A percentile compares a stretch with the other conserved stretches of the same genome.
Conservation (phyloP, 2,797 vertebrate species). For the Pseudomugil tenellus region DNA sequence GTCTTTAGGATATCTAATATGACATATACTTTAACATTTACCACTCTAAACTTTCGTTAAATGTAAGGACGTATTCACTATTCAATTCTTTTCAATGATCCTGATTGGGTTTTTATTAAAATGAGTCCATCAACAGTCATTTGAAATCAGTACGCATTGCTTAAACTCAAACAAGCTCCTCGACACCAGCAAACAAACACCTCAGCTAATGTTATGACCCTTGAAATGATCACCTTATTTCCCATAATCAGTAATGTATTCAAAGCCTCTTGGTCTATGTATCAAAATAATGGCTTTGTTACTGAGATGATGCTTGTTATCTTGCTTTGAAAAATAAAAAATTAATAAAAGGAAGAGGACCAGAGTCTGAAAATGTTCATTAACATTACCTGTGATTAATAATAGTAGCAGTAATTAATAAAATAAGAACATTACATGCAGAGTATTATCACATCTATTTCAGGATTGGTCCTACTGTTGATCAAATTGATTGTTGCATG, state of each 20-base stretch:
- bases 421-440: background rate
- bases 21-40: too few species aligned
- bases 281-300: background rate
- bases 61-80: too few species aligned
- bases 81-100: background rate
- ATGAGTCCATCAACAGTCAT: background rate
- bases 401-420: too few species aligned
- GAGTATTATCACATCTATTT: background rate
- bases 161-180: constrained; percentile 6
- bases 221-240: constrained; percentile 11
- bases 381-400: background rate
- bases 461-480: too few species aligned
- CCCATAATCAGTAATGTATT: constrained; percentile 3
- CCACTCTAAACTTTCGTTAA: too few species aligned
- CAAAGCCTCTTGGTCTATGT: constrained; percentile 8
- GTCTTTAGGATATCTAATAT: too few species aligned
- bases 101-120: background rate
- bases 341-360: background rate
- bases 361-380: background rate
- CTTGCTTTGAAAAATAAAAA: constrained; percentile 2
- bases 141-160: background rate
- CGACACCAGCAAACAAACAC: background rate
- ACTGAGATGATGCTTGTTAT: background rate
- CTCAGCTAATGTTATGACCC: constrained; percentile 8
- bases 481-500: too few species aligned